These are phyloP conservation scores for Erithacus rubecula DNA, from an alignment of 2,797 vertebrate genomes.

Conservation along the genomic window DNA sequence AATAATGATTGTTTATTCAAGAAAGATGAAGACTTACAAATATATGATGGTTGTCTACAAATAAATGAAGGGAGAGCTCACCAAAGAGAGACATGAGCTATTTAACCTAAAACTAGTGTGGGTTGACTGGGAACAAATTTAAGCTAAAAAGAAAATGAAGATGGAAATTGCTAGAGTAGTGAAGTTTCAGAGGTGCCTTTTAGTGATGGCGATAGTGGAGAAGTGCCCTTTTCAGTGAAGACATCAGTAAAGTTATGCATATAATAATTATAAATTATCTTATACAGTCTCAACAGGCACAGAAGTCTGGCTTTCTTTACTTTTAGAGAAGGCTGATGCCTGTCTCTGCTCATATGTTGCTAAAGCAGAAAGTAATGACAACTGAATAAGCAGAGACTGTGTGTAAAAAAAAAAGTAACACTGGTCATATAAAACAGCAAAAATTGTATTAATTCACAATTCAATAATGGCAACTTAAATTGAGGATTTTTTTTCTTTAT, in stretches of 20 bases:
- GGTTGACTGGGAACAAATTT: background rate
- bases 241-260: background rate
- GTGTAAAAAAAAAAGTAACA: background rate
- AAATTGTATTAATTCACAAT: background rate
- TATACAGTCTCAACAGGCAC: fast-evolving
- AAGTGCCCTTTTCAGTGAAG: background rate
- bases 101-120: background rate
- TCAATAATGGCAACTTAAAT: background rate
- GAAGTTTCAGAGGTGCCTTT: background rate
- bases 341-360: background rate
- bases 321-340: background rate
- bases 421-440: background rate
- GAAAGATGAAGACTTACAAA: slow-evolving; percentile 14
- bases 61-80: slow-evolving; percentile 17
- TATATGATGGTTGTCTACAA: background rate
- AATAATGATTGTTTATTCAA: background rate
- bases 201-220: fast-evolving
- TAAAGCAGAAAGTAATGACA: background rate
- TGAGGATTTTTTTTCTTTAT: background rate
- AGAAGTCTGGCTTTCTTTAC: background rate
- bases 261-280: background rate
- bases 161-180: background rate
- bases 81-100: background rate
- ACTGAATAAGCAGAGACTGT: background rate
- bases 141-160: background rate